Evolutionary conservation across 2,888 invertebrate species (phyloP).

Genomic region (Tinea semifulvella): DNA sequence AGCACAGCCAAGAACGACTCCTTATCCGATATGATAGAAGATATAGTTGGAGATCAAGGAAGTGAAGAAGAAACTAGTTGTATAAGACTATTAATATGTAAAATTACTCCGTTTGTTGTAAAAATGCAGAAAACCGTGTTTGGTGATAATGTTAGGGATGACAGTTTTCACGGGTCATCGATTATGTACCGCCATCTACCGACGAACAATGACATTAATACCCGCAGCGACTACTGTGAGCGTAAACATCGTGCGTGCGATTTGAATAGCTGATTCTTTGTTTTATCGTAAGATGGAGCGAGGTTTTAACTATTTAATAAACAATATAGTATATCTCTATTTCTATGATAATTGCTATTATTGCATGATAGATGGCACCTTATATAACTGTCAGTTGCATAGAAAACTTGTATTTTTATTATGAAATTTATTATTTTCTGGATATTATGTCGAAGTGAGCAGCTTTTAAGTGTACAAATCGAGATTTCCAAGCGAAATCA

Average conservation of each 20-base stretch:
- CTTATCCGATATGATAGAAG: constrained; percentile 69
- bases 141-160: constrained; percentile 34
- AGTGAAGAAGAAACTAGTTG: constrained; percentile 72
- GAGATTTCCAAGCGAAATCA: too few species aligned
- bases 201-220: constrained; percentile 63
- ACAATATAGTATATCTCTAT: too few species aligned
- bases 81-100: constrained; percentile 77
- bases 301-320: too few species aligned
- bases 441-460: too few species aligned
- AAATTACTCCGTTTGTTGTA: constrained; percentile 78
- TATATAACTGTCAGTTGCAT: too few species aligned
- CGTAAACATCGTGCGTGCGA: constrained; percentile 60
- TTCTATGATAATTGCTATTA: too few species aligned
- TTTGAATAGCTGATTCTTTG: constrained; percentile 44
- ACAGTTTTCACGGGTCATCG: constrained; percentile 36
- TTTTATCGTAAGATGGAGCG: too few species aligned
- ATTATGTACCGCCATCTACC: constrained; percentile 72
- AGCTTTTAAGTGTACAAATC: too few species aligned
- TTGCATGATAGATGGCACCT: too few species aligned
- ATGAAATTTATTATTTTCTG: too few species aligned
- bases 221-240: constrained; percentile 71
- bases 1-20: constrained; percentile 68
- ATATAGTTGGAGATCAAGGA: constrained; percentile 63
- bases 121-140: constrained; percentile 79
- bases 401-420: too few species aligned